These are phyloP conservation scores for Grallaria varia DNA, from an alignment of 2,113 vertebrate genomes.

Conservation along the genomic window DNA sequence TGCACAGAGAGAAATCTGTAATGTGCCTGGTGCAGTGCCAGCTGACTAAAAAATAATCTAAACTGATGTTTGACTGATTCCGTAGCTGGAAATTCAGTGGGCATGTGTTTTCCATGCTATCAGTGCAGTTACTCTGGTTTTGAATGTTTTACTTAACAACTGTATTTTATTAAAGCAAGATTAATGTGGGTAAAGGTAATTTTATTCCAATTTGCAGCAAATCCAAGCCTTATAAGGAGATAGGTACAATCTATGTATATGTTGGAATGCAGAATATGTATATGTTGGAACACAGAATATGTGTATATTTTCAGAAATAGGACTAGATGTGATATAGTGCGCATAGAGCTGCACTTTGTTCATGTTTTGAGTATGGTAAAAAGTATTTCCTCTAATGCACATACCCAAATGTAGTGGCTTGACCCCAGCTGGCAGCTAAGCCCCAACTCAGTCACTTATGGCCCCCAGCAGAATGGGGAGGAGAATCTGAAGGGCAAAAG, in stretches of 20 bases:
- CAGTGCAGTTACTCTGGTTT: background rate
- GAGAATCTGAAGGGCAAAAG: background rate
- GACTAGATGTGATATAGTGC: background rate
- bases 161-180: background rate
- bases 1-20: background rate
- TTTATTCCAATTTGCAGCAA: background rate
- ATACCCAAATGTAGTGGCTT: background rate
- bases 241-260: background rate
- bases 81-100: background rate
- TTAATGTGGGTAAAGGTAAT: background rate
- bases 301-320: background rate
- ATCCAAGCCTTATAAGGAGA: background rate
- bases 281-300: background rate
- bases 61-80: background rate
- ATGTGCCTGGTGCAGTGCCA: background rate
- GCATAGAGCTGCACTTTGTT: background rate
- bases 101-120: background rate
- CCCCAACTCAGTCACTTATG: background rate
- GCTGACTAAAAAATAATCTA: background rate
- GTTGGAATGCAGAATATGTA: background rate
- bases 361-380: background rate
- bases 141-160: background rate
- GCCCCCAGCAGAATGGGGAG: background rate
- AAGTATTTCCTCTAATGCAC: background rate
- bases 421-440: background rate